Evolutionary conservation across 2,888 invertebrate genomes (phyloP).

Genomic region (Piscicola geometra): DNA sequence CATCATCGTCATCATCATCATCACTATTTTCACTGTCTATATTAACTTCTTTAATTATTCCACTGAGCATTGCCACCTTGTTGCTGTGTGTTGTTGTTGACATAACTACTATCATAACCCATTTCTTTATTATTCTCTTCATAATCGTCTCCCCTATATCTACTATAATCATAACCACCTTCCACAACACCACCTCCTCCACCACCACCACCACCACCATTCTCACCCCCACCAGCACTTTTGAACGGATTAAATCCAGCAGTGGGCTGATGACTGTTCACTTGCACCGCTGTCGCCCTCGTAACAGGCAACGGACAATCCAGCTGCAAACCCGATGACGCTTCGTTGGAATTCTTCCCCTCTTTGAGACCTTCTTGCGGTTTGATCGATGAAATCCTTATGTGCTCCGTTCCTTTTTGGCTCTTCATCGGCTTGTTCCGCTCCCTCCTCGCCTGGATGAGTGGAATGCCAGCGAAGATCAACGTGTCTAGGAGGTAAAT

Average conservation of each 20-base stretch:
- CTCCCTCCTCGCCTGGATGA: slow-evolving; percentile 38
- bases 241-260: not conserved
- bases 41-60: not conserved
- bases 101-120: not conserved
- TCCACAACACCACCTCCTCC: not conserved
- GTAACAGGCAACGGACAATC: slow-evolving; percentile 26
- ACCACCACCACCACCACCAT: not conserved
- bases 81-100: no score
- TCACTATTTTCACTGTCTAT: slow-evolving; percentile 14
- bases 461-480: slow-evolving; percentile 44
- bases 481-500: slow-evolving; percentile 44
- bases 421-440: slow-evolving; percentile 29
- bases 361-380: not conserved
- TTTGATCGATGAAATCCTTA: not conserved
- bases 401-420: not conserved
- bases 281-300: slow-evolving; percentile 23
- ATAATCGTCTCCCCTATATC: not conserved
- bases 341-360: not conserved
- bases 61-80: no score
- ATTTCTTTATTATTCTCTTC: not conserved
- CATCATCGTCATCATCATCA: slow-evolving; percentile 24
- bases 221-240: not conserved
- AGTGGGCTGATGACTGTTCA: slow-evolving; percentile 11
- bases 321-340: slow-evolving; percentile 2
- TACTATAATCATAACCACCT: not conserved